These are phyloP conservation scores for Homalodisca vitripennis DNA, from an alignment of 1,140 invertebrate species.

Conservation along the genomic window DNA sequence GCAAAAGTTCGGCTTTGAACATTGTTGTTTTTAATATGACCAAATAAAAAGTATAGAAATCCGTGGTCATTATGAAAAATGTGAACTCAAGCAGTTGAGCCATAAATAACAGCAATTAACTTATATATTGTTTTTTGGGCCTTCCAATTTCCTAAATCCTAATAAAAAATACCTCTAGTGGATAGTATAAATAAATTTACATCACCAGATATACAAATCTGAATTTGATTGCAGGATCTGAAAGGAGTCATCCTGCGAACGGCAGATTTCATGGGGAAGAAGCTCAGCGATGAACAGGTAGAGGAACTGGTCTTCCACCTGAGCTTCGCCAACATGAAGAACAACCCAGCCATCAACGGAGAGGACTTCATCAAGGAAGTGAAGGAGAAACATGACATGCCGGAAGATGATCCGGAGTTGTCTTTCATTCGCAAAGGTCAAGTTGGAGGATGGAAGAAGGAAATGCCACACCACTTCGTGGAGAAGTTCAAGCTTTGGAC, in stretches of 20 bases:
- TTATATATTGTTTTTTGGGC: no score
- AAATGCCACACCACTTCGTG: constrained; percentile 56
- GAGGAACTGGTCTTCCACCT: constrained; percentile 56
- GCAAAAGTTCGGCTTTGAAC: no score
- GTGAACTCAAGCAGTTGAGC: no score
- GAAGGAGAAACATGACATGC: constrained; percentile 49
- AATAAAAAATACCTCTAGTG: no score
- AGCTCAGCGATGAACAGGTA: constrained; percentile 53
- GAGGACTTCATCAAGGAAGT: constrained; percentile 45
- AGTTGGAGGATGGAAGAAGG: constrained; percentile 63
- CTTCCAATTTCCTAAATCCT: no score
- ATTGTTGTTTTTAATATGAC: no score
- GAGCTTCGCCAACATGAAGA: constrained; percentile 65
- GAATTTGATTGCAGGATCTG: constrained; percentile 51
- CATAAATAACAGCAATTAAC: no score
- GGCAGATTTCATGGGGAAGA: constrained; percentile 57
- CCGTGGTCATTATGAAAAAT: no score
- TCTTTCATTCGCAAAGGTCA: constrained; percentile 62
- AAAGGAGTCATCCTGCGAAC: constrained; percentile 56
- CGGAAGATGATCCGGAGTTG: constrained; percentile 47
- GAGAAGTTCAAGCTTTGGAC: constrained; percentile 58
- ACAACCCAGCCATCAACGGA: constrained; percentile 68
- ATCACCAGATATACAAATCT: no score
- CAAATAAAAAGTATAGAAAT: no score
- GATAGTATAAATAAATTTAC: no score